Base-by-base conservation (phyloP, 2,888 invertebrate species). In the Drosophila histrio region DNA sequence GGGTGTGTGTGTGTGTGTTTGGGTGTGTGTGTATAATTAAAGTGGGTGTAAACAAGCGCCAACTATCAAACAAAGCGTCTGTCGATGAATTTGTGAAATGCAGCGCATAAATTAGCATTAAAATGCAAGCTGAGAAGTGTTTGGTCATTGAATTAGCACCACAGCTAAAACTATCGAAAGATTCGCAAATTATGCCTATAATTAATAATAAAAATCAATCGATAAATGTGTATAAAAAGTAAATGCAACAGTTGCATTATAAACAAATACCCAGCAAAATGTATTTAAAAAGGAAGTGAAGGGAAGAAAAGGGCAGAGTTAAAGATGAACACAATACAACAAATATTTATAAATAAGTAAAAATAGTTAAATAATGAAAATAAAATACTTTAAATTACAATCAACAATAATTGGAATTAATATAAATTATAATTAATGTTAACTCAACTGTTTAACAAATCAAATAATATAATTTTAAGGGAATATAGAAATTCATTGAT, bases 31-130 rank as follows among this genome's bases (percentile, higher is more conserved):
- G 2, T 43, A 28, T 15, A 21, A 39, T 28, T 53, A 39, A 39
- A 53, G 15, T 36, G 47, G 26, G 34, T 56, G 21, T 39, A 47
- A 49, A 61, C 53, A 30, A 49, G 21, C 32, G 17, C 11, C 46
- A 49, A 30, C 34, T 34, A 56, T 56, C 59, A 65, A 65, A 60
- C 56, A 68, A 46, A 38, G 26, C 38, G 30, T 22, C 52, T 41
- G 52, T 41, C 11, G 13, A 3, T 41, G 28, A 41, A 67, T 58
- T 72, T 54, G 39, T 43, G 50, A 72, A 73, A 59, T 64, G 73
- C 75, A 71, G 52, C 63, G 68, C 75, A 77, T 74, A 72, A 68
- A 77, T 77, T 74, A 65, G 63, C 60, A 61, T 71, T 41, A 19
- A 71, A 66, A 67, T 49, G 39, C 43, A 52, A 74, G 57, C 47